A percentile compares a stretch with the other conserved stretches of the same genome.
phyloP scores from a whole-genome alignment of 1,140 invertebrate species.

The Sarcophaga bullata region DNA sequence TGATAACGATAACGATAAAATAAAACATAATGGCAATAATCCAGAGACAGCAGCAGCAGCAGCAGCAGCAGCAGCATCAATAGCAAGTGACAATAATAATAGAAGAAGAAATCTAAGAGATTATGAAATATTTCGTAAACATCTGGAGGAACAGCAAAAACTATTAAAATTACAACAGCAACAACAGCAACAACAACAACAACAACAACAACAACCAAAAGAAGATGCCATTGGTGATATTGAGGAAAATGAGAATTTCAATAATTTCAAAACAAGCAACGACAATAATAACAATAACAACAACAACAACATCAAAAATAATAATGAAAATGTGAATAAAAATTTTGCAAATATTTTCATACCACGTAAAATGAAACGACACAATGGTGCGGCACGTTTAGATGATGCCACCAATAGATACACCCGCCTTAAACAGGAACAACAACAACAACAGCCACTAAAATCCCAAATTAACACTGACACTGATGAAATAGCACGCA shows the following conservation, averaged over 20 bases:
- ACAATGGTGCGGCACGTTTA: constrained; percentile 32
- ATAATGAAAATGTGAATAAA: background rate
- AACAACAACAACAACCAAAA: background rate
- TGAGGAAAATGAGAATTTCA: constrained; percentile 26
- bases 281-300: constrained; percentile 24
- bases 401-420: constrained; percentile 38
- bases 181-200: constrained; percentile 31
- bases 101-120: background rate
- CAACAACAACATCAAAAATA: constrained; percentile 32
- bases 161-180: constrained; percentile 22
- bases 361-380: constrained; percentile 39
- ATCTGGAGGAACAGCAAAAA: constrained; percentile 8
- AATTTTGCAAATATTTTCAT: constrained; percentile 27
- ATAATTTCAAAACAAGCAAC: constrained; percentile 5
- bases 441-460: background rate
- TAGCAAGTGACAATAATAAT: background rate
- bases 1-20: constrained; percentile 34
- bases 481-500: background rate
- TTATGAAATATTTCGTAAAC: constrained; percentile 19
- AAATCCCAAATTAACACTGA: constrained; percentile 18
- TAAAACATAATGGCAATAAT: background rate
- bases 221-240: constrained; percentile 44
- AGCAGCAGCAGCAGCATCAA: background rate
- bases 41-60: background rate
- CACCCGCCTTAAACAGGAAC: constrained; percentile 16